Conservation (phyloP, 2,797 vertebrate species). For the Tenualosa thibaudeaui region DNA sequence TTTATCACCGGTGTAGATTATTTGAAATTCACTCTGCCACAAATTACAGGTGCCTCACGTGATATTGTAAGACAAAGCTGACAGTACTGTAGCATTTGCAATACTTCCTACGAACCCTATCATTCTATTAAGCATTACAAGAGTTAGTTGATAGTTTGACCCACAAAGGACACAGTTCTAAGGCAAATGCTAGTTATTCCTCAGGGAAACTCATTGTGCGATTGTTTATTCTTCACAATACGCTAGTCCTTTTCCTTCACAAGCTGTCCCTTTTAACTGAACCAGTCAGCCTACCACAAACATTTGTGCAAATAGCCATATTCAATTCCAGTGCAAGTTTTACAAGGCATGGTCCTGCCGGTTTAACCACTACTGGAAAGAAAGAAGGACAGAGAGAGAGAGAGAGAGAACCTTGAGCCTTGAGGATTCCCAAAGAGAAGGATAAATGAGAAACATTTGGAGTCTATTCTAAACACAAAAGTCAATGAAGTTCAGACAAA, state of each 20-base stretch:
- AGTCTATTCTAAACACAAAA: neutral
- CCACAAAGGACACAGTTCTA: neutral
- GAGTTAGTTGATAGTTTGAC: neutral
- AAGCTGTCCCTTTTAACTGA: neutral
- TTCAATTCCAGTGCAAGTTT: neutral
- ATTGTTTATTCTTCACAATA: neutral
- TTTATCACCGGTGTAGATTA: neutral
- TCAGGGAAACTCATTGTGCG: neutral
- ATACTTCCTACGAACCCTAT: neutral
- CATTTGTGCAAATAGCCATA: constrained; percentile 7
- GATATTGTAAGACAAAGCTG: neutral
- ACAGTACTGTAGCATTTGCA: neutral
- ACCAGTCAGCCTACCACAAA: neutral
- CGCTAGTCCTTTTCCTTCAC: neutral
- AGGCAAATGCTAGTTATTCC: neutral
- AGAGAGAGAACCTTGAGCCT: neutral
- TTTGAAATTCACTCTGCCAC: neutral
- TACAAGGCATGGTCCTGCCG: neutral
- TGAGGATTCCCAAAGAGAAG: neutral
- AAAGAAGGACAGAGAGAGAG: neutral
- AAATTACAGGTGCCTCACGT: neutral
- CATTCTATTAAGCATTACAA: neutral
- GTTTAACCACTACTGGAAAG: neutral
- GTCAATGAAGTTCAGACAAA: neutral
- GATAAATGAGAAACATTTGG: neutral